A percentile compares a stretch with the other conserved stretches of the same genome.
phyloP scores from a whole-genome alignment of 2,797 vertebrate genomes.

The Manis crassicaudata region DNA sequence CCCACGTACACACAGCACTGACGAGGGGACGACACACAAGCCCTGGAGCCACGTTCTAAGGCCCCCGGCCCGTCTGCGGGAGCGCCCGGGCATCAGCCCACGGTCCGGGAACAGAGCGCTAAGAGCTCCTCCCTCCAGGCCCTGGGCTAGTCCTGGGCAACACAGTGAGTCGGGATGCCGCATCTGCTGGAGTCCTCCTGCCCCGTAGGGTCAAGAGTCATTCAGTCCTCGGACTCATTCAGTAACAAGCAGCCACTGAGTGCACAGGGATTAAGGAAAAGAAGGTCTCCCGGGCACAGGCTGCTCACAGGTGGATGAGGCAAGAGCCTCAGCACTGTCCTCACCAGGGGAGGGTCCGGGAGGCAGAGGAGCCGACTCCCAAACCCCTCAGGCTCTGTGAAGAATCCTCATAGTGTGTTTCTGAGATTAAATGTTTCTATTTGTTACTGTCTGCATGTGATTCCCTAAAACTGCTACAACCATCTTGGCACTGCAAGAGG shows the following conservation, averaged over 20 bases:
- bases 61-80: too few relatives aligned
- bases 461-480: too few relatives aligned
- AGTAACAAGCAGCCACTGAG: background rate
- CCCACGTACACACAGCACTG: too few relatives aligned
- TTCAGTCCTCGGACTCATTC: background rate
- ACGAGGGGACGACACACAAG: background rate
- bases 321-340: background rate
- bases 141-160: background rate
- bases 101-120: background rate
- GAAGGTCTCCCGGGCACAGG: accelerated
- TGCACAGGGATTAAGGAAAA: background rate
- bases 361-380: accelerated
- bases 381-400: accelerated
- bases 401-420: background rate
- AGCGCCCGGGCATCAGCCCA: background rate
- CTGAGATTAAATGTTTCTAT: background rate
- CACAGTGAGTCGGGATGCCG: background rate
- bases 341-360: background rate
- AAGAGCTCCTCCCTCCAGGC: background rate
- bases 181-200: too few relatives aligned
- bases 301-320: accelerated
- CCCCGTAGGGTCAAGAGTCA: background rate
- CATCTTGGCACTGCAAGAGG: too few relatives aligned
- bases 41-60: background rate
- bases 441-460: background rate